Percentiles rank a stretch among this genome's conserved stretches.
These are phyloP conservation scores for Drosophila austrosaltans DNA, from an alignment of 2,888 invertebrate genomes.

Conservation along the genomic window DNA sequence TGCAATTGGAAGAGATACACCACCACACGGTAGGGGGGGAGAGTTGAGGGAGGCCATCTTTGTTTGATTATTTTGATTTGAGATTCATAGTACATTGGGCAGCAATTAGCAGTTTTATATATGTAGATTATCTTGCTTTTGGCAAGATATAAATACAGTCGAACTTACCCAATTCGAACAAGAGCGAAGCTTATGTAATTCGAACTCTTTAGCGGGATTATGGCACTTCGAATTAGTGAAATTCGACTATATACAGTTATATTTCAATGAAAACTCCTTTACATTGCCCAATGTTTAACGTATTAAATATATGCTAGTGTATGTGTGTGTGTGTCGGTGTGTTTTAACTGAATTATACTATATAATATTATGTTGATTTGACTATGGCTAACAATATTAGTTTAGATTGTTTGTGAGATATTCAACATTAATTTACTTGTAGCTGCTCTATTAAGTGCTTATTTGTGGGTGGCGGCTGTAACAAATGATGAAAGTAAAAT, in stretches of 20 bases:
- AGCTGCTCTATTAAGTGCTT: constrained; percentile 59
- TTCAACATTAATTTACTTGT: constrained; percentile 16
- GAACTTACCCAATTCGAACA: too few relatives aligned
- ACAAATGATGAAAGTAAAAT: constrained; percentile 65
- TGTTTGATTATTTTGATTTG: constrained; percentile 27
- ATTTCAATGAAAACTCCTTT: too few relatives aligned
- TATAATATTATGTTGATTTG: constrained; percentile 26
- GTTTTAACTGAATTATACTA: constrained; percentile 31
- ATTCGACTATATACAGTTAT: too few relatives aligned
- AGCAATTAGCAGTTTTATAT: not conserved
- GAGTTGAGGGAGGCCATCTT: constrained; percentile 2
- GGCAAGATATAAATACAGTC: too few relatives aligned
- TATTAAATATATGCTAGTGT: constrained; percentile 2
- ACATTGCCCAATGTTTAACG: constrained; percentile 6
- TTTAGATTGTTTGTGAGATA: constrained; percentile 25
- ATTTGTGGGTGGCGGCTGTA: constrained; percentile 50
- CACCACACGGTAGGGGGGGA: not conserved
- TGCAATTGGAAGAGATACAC: constrained; percentile 74
- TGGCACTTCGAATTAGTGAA: too few relatives aligned
- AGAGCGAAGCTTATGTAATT: too few relatives aligned
- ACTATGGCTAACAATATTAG: constrained; percentile 38
- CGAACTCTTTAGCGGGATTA: too few relatives aligned
- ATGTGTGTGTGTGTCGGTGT: constrained; percentile 1
- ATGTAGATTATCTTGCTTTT: too few relatives aligned
- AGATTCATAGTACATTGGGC: constrained; percentile 4